Base-by-base conservation (phyloP, 2,797 vertebrate genomes). In the Darevskia nairensis region DNA sequence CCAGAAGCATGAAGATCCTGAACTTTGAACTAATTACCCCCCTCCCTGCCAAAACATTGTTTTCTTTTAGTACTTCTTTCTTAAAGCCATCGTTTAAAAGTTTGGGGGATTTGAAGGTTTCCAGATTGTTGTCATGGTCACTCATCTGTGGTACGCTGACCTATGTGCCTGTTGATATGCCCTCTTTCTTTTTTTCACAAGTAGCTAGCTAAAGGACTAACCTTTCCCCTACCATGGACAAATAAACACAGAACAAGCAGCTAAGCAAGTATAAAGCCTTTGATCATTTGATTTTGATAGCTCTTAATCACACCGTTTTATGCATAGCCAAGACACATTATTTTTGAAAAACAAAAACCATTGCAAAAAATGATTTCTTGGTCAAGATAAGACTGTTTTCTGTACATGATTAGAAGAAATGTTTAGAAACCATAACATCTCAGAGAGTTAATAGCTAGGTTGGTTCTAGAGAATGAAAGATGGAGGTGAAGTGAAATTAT, bases 221-320 rank as follows among this genome's bases (percentile, higher is more conserved):
- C 69, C 68, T 95, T 93, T 94, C 8, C 6, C 89, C 93, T 90
- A 89, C 83, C 39, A 61, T 39, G 89, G 78, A 88, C 92, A 93
- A 94, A 94, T 91, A 93, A 92, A 92, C 79, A 66, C 23, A n/a
- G 80, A 71, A 74, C 32, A 89, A 80, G 92, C 90, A 85, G 59
- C 10, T 39, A 88, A 66, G 81, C 46, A 79, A 89, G 80, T 81
- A 84, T 92, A 90, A 90, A 92, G 84, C n/a, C 0, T 79, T 85
- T 0, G 10, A 29, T 82, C 74, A 82, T 66, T 64, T 79, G 17
- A 35, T 92, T 92, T 71, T 82, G 61, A 91, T 86, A 82, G 9
- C 35, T 50, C 23, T 50, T 89, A 35, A 55, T 55, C 50, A 41
- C 75, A 72, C 44, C 88, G 59, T 83, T 92, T 83, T 29, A 29